Base-by-base conservation (phyloP, 2,797 vertebrate species). In the Tenualosa ilisha region DNA sequence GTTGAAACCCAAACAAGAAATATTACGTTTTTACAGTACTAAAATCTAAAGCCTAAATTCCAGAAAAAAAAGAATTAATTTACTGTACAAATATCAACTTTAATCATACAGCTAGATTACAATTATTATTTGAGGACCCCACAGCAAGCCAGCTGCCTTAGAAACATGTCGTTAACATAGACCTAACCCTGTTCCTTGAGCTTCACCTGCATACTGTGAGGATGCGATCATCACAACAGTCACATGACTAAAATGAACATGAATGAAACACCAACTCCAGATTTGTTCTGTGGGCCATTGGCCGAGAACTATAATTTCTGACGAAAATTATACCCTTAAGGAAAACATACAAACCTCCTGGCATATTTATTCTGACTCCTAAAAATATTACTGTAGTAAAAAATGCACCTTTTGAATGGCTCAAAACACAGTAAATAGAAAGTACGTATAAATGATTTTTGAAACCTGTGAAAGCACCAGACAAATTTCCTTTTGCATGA, bases 141-240 rank as follows among this genome's bases (percentile, higher is more conserved):
- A 97, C 95, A 97, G 97, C 97, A 97, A 97, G 94, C 96, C 97
- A 99, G 98, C 97, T 99, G 97, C 98, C 97, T 96, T 94, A 93
- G 94, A 94, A 94, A 93, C 81, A 83, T 91, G 91, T 92, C 89
- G 94, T 91, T 93, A 93, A 92, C 93, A 94, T 93, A 96, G 94
- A 97, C 95, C 94, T 94, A 96, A 97, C 97, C 96, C 97, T 97
- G 97, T 94, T 93, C 91, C 93, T 96, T 92, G 93, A 87, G 72
- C 72, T 79, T 46, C 72, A 79, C 72, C 72, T 93, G 93, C 92
- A 92, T 89, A 90, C 92, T 89, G 83, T 54, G 26, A 88, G 85
- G 85, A 91, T 89, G 90, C 85, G 81, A 92, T 92, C 91, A 89
- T 89, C 89, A 94, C 93, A 92, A 94, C 92, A 93, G 90, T 93